Base-by-base conservation (phyloP, 2,888 invertebrate species). In the Adelognathus sp. region DNA sequence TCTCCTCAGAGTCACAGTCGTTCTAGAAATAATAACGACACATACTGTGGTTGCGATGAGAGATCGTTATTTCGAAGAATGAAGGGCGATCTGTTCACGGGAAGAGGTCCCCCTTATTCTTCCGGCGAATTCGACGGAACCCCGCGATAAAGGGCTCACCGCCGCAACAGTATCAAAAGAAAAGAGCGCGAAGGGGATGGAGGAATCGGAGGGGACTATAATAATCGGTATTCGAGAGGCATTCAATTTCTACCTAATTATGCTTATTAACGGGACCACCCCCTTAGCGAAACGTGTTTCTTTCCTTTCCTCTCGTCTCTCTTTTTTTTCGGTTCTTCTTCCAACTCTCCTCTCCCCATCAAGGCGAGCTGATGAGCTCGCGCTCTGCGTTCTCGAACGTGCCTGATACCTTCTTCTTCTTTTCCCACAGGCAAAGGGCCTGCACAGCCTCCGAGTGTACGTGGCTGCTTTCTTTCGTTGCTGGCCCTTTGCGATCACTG, bases 171-270 rank as follows among this genome's bases (percentile, higher is more conserved):
- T 81, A 82, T 82, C 81, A 75, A 81, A 78, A 76, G 72, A 66
- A 74, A 72, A 58, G 66, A 76, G 61, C 67, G 52, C 66, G 67
- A 79, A 74, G 52, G 61, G 44, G 24, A 61, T 54, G 54, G 67
- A 44, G 63, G 33, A 60, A 41, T 36, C 50, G 18, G 27, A 73
- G 69, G 54, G 64, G 70, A 70, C 75, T 78, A 76, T 84, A 82
- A 85, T 86, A 86, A 85, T 85, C 85, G 83, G 80, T 74, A 79
- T 80, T 84, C 82, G 77, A 79, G 76, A 79, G 80, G 81, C 83
- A 83, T 85, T 84, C 84, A 85, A 86, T 86, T 86, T 85, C 79
- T 81, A 82, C 82, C 84, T 85, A 85, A 86, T 86, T 86, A 84
- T 86, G 83, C 84, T 86, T 85, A 85, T 86, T 86, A 86, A 84